Percentiles rank a stretch among this genome's conserved stretches.
Conservation (phyloP, 2,113 vertebrate species). For the Saguinus midas region DNA sequence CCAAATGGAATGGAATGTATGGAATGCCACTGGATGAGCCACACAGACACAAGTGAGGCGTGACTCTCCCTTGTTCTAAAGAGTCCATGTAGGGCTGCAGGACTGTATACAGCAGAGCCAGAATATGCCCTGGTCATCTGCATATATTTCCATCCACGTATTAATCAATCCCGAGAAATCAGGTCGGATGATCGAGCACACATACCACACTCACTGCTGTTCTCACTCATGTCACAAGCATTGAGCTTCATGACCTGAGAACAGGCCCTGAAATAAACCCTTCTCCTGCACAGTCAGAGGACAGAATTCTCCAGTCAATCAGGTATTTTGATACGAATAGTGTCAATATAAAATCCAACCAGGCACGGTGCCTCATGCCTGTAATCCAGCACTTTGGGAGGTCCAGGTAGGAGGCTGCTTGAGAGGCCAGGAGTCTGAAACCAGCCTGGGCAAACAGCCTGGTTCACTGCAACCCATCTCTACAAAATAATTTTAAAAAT, state of each 20-base stretch:
- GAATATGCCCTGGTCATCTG: rapidly evolving
- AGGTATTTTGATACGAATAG: background rate
- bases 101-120: rapidly evolving
- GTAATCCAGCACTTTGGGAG: background rate
- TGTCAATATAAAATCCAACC: background rate
- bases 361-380: background rate
- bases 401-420: background rate
- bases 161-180: background rate
- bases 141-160: background rate
- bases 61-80: background rate
- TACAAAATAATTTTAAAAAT: too few species aligned
- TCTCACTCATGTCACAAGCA: background rate
- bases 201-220: background rate
- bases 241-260: background rate
- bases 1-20: background rate
- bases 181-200: background rate
- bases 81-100: background rate
- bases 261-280: background rate
- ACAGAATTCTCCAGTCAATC: background rate
- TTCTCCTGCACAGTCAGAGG: background rate
- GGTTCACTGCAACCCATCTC: too few species aligned
- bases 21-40: background rate
- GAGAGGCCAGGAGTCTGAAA: background rate
- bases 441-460: background rate
- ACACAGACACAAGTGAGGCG: background rate